Percentiles rank a stretch among this genome's conserved stretches.
Conservation (phyloP, 2,888 invertebrate genomes). For the Ormyrus pomaceus region DNA sequence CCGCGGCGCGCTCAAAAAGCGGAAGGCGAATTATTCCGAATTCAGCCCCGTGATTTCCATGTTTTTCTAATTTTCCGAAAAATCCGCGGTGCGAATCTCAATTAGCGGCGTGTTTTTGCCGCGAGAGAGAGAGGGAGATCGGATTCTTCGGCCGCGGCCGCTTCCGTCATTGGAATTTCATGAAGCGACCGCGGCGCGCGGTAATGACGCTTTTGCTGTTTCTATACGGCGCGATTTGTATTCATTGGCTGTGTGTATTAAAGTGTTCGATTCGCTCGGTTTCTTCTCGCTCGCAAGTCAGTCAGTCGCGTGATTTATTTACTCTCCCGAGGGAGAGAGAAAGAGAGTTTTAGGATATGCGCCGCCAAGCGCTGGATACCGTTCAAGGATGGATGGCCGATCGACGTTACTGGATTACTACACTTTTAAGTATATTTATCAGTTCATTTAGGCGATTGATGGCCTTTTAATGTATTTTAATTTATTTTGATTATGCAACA, state of each 20-base stretch:
- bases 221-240: constrained; percentile 35
- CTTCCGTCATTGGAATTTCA: constrained; percentile 48
- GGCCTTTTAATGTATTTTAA: constrained; percentile 54
- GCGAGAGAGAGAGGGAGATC: not conserved
- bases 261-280: constrained; percentile 28
- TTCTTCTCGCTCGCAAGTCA: constrained; percentile 32
- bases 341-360: constrained; percentile 11
- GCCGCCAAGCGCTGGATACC: not conserved
- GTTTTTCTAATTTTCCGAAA: not conserved
- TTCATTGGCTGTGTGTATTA: constrained; percentile 41
- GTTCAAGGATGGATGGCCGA: not conserved
- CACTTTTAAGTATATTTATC: constrained; percentile 28
- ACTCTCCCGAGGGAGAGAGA: not conserved
- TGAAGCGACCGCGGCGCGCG: constrained; percentile 18
- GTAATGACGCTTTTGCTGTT: constrained; percentile 41
- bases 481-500: constrained; percentile 44
- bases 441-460: constrained; percentile 42
- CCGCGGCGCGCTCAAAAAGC: not conserved
- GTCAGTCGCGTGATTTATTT: constrained; percentile 50
- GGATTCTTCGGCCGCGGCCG: not conserved
- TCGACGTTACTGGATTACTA: too few relatives aligned
- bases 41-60: constrained; percentile 2
- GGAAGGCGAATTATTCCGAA: not conserved
- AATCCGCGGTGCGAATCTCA: constrained; percentile 9
- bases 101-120: constrained; percentile 41